Evolutionary conservation across 2,113 vertebrate species (phyloP), one percentile per base, ranked within the genome.

Genomic region (Cavia porcellus): DNA sequence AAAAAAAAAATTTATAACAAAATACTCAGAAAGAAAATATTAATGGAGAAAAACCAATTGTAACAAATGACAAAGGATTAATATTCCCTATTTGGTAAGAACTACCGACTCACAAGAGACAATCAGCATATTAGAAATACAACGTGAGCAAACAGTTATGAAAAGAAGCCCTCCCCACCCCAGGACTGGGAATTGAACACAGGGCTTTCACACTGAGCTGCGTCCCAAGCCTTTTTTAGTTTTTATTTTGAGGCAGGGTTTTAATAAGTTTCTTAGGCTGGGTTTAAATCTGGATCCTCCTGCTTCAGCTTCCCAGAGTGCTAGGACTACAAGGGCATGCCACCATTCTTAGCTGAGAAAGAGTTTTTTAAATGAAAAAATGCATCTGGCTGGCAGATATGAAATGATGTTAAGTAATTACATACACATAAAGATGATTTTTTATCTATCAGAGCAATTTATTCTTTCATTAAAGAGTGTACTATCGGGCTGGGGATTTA

Each of bases 381-480:
- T 72, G 14, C 8, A 28, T 5, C 32, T 68, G 17, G 7, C 42
- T 86, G 70, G 13, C 55, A 68, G 38, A 22, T 91, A 57, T 79
- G 72, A 81, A 89, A 92, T 79, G 28, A 61, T 64, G 47, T 47
- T 83, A 19, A 59, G 50, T 52, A 74, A 19, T 45, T 79, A 72
- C 61, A 45, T 20, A 59, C 12, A 66, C 30, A 79, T 7, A 25
- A 6, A 50, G 62, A 55, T 24, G 68, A 12, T 22, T 81, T 92
- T 85, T 62, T 50, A 84, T 17, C 42, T 55, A 83, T 74, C 38
- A 81, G 55, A 57, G 9, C 77, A 94, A 70, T 84, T 95, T 61
- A 70, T 84, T 95, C 66, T 91, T 91, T 96, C 8, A 77, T 77
- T n/a, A 95, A 75, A 93, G 85, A 97, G 8, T 77, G 45, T 91